Base-by-base conservation (phyloP, 2,888 invertebrate genomes). In the Gerosis bhagava region DNA sequence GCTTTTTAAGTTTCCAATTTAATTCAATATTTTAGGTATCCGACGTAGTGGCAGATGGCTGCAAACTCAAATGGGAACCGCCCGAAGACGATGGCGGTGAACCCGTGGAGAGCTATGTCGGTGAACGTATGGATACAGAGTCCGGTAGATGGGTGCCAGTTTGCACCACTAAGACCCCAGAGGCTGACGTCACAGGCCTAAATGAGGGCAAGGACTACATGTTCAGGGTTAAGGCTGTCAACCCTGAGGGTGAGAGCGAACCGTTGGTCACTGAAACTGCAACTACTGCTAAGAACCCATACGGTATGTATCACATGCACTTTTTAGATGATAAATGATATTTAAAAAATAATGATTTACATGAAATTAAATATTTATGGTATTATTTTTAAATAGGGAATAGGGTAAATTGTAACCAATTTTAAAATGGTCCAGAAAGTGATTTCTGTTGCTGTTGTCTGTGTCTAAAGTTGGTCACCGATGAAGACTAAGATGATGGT, bases 141-240 rank as follows among this genome's bases (percentile, higher is more conserved):
- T 94, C 96, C 10, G 98, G 97, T 0, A 90, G 97, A 55, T 97
- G 97, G 97, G 96, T 97, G 15, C 97, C 97, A 2, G 97, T 97
- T 4, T 94, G 95, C 45, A 95, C 94, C 16, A 86, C 83, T 11
- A 86, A 83, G 62, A 73, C 70, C 0, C 96, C 96, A 0, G 96
- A 96, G 70, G 95, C 95, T 34, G 95, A 96, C 62, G 95, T 95
- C 63, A 92, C 94, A 1, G 98, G 98, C 1, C 90, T 99, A 13
- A 96, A 96, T 58, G 98, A 99, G 88, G 99, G 99, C 62, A 98
- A 98, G 77, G 97, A 98, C 70, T 99, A 99, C 80, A 92, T 97
- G 86, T 99, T 99, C 93, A 92, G 99, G 50, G 98, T 99, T 0
- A 97, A 97, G 73, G 99, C 99, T 10, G 95, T 98, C 22, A 99